A percentile compares a stretch with the other conserved stretches of the same genome.
Evolutionary conservation across 2,113 vertebrate species (phyloP).

Genomic region (Tetraodon nigroviridis): DNA sequence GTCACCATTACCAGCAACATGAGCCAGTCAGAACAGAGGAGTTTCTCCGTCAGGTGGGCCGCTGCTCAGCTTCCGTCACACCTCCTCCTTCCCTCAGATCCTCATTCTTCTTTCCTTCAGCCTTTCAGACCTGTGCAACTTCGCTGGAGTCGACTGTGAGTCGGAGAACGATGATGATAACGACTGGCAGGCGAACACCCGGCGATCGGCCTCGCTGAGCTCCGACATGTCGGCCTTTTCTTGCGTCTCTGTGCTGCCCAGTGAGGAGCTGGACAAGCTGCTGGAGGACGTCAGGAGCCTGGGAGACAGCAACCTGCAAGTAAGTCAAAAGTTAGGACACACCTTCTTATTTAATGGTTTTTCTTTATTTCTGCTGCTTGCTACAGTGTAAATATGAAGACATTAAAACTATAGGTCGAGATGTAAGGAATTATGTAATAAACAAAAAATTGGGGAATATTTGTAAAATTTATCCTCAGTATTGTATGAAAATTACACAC

Average conservation of each 20-base stretch:
- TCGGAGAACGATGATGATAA: constrained; percentile 45
- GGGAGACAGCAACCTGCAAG: constrained; percentile 69
- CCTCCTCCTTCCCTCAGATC: background rate
- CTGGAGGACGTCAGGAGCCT: constrained; percentile 70
- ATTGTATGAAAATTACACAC: too few species aligned
- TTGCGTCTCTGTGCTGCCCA: constrained; percentile 71
- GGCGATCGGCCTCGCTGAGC: constrained; percentile 65
- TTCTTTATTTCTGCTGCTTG: background rate
- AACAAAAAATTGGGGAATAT: too few species aligned
- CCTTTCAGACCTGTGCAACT: constrained; percentile 73
- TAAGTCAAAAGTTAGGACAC: constrained; percentile 17
- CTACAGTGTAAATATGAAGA: too few species aligned
- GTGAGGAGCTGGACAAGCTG: constrained; percentile 73
- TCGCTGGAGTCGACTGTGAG: constrained; percentile 66
- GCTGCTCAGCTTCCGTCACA: background rate
- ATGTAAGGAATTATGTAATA: too few species aligned
- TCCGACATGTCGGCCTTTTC: constrained; percentile 74
- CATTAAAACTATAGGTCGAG: too few species aligned
- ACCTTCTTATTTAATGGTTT: background rate
- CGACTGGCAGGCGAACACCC: constrained; percentile 29
- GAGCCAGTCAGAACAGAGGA: constrained; percentile 70
- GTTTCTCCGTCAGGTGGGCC: constrained; percentile 73
- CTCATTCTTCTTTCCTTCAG: constrained; percentile 31
- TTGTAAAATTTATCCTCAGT: too few species aligned
- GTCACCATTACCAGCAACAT: constrained; percentile 73